Evolutionary conservation across 37 sponge, comb jelly and placozoan species (phyloP), one percentile per base, ranked within the genome.

Genomic region (Amphimedon queenslandica): DNA sequence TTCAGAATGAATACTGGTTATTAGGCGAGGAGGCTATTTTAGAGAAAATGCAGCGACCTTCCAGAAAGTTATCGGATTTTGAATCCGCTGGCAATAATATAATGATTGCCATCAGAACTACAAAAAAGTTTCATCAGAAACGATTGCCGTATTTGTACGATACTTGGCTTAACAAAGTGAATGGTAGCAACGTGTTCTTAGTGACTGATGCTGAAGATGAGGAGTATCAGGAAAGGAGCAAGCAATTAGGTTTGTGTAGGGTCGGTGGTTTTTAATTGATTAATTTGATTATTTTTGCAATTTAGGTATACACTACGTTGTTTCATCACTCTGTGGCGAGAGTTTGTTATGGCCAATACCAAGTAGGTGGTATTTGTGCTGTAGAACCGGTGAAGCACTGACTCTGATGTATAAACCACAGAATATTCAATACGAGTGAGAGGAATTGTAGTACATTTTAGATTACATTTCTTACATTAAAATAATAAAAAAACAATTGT

Each of bases 141-240:
- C 67, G 83, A 38, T 30, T 82, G 33, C 83, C 83, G 1, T 31
- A 75, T 3, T 36, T 82, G 63, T 74, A 69, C 31, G 55, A 75
- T 16, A 82, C 83, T 1, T 82, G 83, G 83, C 27, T 82, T n/a
- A 69, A 41, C 20, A 73, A 58, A 36, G 76, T 69, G 11, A 69
- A 75, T 29, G 1, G 21, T 35, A 60, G 71, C 31, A 69, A 69
- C 13, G 32, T 82, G 16, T 67, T 75, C n/a, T 53, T 82, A 43
- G 71, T 82, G 11, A 75, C 83, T 2, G 83, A 82, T 61, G 83
- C 69, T 0, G 38, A 37, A 40, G 76, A 75, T 40, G 36, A 27
- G 34, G 41, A 29, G 1, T 20, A 64, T 0, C 57, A 56, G 2
- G 11, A 39, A 4, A 63, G 30, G 21, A 38, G 27, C 0, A 28